Evolutionary conservation across 2,113 vertebrate genomes (phyloP), one percentile per base, ranked within the genome.

Genomic region (Pristiophorus japonicus): DNA sequence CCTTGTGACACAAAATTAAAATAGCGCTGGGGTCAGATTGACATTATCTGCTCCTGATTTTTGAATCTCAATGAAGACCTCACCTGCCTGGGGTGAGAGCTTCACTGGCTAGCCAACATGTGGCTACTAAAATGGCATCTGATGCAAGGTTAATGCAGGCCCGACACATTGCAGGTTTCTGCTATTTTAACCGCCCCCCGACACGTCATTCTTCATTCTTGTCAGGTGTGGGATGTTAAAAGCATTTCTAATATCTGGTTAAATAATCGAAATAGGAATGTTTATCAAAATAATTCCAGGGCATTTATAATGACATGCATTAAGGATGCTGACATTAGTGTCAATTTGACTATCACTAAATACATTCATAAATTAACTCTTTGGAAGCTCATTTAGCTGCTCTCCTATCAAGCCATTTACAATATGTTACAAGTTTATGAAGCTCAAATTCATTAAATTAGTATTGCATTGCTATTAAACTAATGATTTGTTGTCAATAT

Each of bases 341-440:
- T 94, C 27, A 94, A 94, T 51, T 30, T 51, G 24, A 67, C 34
- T 94, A 18, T 45, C 93, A 94, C 42, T 94, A 73, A 94, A 67
- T 67, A 12, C 20, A 45, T 34, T 34, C 62, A 38, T n/a, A 92
- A 66, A 94, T 42, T 27, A 51, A 94, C 42, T 6, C 42, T 51
- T 45, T 18, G 24, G 12, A 73, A 67, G 45, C 66, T 70, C 65
- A 27, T 94, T 94, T 70, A 94, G 3, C 66, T 94, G 38, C 70
- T 70, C 22, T 94, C 65, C 47, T 24, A 94, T 63, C n/a, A 92
- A 70, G 12, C 22, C 45, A 73, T 70, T 73, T 70, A 45, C 42
- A 45, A 70, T 73, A 66, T 30, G 93, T 47, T 70, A 47, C 65
- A 14, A 51, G 93, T 47, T 94, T 94, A 94, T 70, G 38, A 94